Conservation (phyloP, 2,113 vertebrate species). For the Pogona vitticeps region DNA sequence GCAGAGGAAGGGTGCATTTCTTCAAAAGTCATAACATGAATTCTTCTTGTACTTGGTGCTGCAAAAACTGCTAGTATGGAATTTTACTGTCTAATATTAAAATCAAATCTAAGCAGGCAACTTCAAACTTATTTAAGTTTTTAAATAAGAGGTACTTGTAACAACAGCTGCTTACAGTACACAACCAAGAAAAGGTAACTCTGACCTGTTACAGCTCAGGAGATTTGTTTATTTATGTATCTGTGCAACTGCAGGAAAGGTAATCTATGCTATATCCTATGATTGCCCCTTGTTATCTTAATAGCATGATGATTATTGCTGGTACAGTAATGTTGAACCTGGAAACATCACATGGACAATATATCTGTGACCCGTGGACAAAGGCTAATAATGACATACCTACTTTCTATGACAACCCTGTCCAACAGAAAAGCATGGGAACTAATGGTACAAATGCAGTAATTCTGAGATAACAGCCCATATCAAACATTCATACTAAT, state of each 20-base stretch:
- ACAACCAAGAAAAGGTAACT: background rate
- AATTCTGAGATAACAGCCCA: background rate
- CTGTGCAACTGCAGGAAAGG: conserved; percentile 4
- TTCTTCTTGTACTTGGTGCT: background rate
- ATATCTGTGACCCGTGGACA: background rate
- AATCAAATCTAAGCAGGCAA: background rate
- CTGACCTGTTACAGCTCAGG: conserved; percentile 13
- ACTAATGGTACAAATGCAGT: no score
- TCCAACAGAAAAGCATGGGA: background rate
- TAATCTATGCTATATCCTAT: background rate
- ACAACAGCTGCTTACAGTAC: background rate
- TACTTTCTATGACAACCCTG: background rate
- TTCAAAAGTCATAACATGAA: conserved; percentile 25
- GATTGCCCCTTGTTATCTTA: background rate
- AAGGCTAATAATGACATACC: background rate
- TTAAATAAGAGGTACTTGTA: background rate
- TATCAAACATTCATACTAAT: background rate
- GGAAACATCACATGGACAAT: no score
- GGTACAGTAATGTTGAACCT: background rate
- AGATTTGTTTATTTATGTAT: background rate
- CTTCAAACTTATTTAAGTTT: background rate
- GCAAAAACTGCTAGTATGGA: background rate
- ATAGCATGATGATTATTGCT: background rate
- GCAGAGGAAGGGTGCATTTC: background rate
- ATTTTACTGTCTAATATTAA: background rate